Evolutionary conservation across 2,113 vertebrate species (phyloP), one percentile per base, ranked within the genome.

Genomic region (Lamprotornis superbus): DNA sequence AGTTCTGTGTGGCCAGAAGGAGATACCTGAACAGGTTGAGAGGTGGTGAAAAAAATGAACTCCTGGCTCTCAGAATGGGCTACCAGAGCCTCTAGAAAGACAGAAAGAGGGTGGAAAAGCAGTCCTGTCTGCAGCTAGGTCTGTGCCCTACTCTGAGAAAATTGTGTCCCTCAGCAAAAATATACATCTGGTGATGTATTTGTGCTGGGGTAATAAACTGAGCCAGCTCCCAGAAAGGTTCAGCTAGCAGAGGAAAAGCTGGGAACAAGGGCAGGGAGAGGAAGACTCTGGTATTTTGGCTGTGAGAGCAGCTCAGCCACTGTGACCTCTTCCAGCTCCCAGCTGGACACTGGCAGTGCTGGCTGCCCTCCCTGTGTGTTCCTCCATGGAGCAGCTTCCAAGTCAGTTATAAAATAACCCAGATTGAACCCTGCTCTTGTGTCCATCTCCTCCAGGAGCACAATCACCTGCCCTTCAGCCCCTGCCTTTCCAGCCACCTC

Each of bases 231-330:
- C 3, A 5, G 39, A n/a, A 49, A 31, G 55, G 77, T 23, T 89
- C 84, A 49, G 28, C 17, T 19, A 9, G 69, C 7, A 20, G 22
- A 59, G 61, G 40, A 44, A 28, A 53, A 46, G 27, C 56, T 73
- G 49, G 22, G 42, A 89, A 33, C 7, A 3, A 12, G 35, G 30
- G 7, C 67, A n/a, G 15, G 47, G 42, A 46, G 59, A 59, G 22
- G 20, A 50, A 10, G 37, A 50, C 25, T 3, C 12, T 2, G 4
- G 0, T 33, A 0, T 24, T 39, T n/a, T 1, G 3, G 37, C 69
- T 63, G 28, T 33, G 56, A 73, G 31, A 59, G 73, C 64, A 56
- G 81, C 59, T 78, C 64, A 57, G 44, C 24, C 50, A 9, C 33
- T 8, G 47, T 23, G 52, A 14, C 13, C 47, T 37, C 20, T 23